These are phyloP conservation scores for Schizopygopsis malacanthus DNA, from an alignment of 2,797 vertebrate genomes.

Conservation along the genomic window DNA sequence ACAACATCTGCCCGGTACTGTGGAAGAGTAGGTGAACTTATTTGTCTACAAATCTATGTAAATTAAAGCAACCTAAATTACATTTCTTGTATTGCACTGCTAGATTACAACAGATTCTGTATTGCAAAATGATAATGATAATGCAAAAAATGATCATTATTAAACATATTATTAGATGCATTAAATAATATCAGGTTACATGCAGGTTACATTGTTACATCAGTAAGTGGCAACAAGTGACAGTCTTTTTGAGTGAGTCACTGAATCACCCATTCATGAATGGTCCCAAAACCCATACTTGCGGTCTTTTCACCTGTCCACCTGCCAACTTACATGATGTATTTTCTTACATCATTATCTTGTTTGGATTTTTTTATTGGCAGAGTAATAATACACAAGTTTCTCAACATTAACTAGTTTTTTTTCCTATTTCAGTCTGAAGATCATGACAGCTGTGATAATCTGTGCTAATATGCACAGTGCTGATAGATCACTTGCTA, in stretches of 20 bases:
- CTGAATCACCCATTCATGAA: too few relatives aligned
- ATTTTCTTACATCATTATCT: too few relatives aligned
- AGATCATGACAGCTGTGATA: not conserved
- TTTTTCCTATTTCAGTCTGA: not conserved
- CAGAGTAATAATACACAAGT: not conserved
- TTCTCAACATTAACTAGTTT: not conserved
- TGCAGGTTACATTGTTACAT: too few relatives aligned
- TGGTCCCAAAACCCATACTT: too few relatives aligned
- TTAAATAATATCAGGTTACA: not conserved
- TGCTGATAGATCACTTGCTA: too few relatives aligned
- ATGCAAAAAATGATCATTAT: not conserved
- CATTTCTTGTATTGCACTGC: not conserved
- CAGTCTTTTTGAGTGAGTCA: too few relatives aligned
- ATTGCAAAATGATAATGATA: too few relatives aligned
- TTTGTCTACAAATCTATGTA: not conserved
- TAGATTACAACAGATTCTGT: not conserved
- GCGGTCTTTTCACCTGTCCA: too few relatives aligned
- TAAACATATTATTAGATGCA: too few relatives aligned
- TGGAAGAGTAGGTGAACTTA: not conserved
- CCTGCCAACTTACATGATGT: too few relatives aligned
- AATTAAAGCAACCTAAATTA: not conserved
- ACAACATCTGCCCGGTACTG: conserved; percentile 88
- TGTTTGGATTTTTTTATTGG: too few relatives aligned
- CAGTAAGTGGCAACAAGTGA: too few relatives aligned
- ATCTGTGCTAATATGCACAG: not conserved